phyloP scores from a whole-genome alignment of 2,797 vertebrate species.

The Distichodus sexfasciatus region DNA sequence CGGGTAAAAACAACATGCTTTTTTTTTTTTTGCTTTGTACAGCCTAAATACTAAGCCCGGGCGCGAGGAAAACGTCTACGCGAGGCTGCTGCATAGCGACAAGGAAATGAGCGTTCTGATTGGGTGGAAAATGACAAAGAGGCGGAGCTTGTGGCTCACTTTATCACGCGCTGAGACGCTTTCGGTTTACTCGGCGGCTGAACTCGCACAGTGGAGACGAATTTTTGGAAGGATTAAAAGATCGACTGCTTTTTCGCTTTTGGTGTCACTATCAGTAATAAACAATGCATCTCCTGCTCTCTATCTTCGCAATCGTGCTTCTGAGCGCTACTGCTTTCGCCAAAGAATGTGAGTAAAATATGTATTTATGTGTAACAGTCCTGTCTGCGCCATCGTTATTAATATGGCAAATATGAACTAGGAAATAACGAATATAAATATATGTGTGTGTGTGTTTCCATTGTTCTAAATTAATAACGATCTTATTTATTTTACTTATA shows the following conservation, averaged over 20 bases:
- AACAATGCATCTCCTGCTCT: not conserved
- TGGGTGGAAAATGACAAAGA: not conserved
- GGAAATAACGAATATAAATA: too few relatives aligned
- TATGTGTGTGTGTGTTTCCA: too few relatives aligned
- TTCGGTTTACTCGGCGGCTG: not conserved
- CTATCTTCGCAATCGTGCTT: not conserved
- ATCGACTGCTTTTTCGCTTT: too few relatives aligned
- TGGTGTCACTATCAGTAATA: too few relatives aligned
- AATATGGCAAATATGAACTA: too few relatives aligned
- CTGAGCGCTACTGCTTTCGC: constrained; percentile 27
- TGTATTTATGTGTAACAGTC: not conserved
- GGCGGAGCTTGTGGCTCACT: not conserved
- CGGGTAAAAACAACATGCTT: too few relatives aligned
- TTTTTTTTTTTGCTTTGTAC: not conserved
- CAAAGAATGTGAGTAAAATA: constrained; percentile 23
- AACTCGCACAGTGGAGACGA: rapidly evolving
- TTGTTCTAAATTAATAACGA: too few relatives aligned
- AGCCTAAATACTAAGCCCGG: not conserved
- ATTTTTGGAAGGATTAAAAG: too few relatives aligned
- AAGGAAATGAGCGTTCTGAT: not conserved
- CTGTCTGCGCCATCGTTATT: not conserved
- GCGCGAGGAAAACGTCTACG: not conserved
- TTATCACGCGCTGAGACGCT: not conserved
- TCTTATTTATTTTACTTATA: too few relatives aligned
- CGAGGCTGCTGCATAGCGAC: not conserved